phyloP scores from a whole-genome alignment of 2,113 vertebrate species.

The Jaculus jaculus region DNA sequence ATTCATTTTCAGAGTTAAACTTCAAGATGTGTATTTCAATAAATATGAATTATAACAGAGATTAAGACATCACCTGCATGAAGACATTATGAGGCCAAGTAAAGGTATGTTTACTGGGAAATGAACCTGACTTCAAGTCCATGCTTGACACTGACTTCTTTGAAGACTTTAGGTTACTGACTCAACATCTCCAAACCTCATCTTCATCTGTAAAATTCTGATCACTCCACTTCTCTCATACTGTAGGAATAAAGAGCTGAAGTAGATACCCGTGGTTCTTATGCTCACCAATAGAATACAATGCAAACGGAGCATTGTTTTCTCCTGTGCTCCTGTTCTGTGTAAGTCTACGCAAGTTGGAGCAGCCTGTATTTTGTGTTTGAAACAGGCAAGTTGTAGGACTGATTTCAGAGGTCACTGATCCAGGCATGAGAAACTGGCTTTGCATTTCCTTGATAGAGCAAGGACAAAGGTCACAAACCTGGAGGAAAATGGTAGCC shows the following conservation, averaged over 20 bases:
- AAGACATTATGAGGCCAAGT: neutral
- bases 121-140: neutral
- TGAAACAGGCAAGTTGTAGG: neutral
- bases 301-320: neutral
- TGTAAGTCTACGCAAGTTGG: neutral
- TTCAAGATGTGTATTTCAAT: neutral
- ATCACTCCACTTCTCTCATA: neutral
- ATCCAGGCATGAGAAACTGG: neutral
- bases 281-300: neutral
- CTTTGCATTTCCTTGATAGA: neutral
- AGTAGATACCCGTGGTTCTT: neutral
- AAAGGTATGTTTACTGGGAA: neutral
- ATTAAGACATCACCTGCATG: neutral
- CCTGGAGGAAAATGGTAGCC: neutral
- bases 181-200: neutral
- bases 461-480: neutral
- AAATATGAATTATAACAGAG: neutral
- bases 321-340: neutral
- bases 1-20: conserved; percentile 10
- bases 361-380: neutral
- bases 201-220: neutral
- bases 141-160: neutral
- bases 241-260: neutral
- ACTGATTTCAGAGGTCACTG: neutral
- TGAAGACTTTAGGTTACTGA: neutral